Evolutionary conservation across 1,140 invertebrate species (phyloP).

Genomic region (Caenorhabditis tropicalis): DNA sequence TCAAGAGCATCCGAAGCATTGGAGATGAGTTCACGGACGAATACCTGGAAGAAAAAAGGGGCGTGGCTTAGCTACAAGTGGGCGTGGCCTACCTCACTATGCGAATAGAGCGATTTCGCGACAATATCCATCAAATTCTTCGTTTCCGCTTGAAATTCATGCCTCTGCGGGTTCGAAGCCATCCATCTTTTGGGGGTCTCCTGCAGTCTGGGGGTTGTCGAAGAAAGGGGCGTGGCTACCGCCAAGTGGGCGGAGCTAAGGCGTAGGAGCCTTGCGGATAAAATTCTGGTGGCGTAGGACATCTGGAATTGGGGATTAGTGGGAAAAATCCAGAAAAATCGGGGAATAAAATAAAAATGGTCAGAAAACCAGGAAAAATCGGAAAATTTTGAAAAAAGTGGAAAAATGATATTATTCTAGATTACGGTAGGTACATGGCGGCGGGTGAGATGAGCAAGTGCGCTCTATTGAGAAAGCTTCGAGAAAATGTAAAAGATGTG

Average conservation of each 20-base stretch:
- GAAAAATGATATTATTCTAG: too few species aligned
- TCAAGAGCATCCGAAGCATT: conserved; percentile 96
- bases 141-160: conserved; percentile 93
- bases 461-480: too few species aligned
- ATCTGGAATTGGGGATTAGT: too few species aligned
- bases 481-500: too few species aligned
- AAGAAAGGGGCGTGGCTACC: neutral
- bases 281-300: neutral
- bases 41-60: conserved; percentile 78
- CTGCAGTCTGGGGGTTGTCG: neutral
- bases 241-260: neutral
- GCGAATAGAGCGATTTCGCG: conserved; percentile 93
- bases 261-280: neutral
- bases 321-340: too few species aligned
- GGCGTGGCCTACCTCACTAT: conserved; percentile 85
- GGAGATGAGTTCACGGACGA: conserved; percentile 91
- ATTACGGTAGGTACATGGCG: too few species aligned
- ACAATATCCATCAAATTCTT: conserved; percentile 94
- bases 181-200: neutral
- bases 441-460: too few species aligned
- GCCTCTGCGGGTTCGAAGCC: conserved; percentile 69
- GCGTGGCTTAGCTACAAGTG: neutral
- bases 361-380: too few species aligned
- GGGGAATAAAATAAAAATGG: too few species aligned
- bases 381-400: too few species aligned